Evolutionary conservation across 1,140 invertebrate genomes (phyloP).

Genomic region (Drosophila nebulosa): DNA sequence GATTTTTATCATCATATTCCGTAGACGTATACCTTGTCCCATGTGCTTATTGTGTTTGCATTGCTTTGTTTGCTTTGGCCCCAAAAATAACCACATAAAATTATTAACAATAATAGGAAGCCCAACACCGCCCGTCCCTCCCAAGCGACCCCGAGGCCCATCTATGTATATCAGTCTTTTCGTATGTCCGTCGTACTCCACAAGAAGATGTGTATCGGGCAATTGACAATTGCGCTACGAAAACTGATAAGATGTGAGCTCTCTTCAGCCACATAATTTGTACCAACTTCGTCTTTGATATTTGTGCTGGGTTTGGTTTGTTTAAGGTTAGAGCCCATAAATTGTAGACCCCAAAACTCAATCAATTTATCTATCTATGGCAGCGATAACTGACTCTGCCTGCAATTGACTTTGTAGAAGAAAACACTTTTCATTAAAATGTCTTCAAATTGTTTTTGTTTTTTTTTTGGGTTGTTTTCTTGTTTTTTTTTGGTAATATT

Average conservation of each 20-base stretch:
- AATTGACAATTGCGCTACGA: slow-evolving; percentile 75
- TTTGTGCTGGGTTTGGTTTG: background rate
- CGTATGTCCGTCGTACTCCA: slow-evolving; percentile 16
- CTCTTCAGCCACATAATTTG: slow-evolving; percentile 50
- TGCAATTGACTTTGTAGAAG: slow-evolving; percentile 29
- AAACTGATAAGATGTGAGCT: slow-evolving; percentile 45
- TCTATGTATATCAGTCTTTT: background rate
- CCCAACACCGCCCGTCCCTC: background rate
- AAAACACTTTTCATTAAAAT: slow-evolving; percentile 76
- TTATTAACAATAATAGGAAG: slow-evolving; percentile 34
- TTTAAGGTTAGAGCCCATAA: slow-evolving; percentile 2
- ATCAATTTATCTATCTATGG: slow-evolving; percentile 69
- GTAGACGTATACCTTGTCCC: slow-evolving; percentile 18
- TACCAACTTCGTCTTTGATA: slow-evolving; percentile 21
- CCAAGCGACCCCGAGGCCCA: background rate
- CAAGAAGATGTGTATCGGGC: slow-evolving; percentile 59
- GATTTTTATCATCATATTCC: slow-evolving; percentile 33
- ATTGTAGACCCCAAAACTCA: slow-evolving; percentile 45
- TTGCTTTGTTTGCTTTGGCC: slow-evolving; percentile 42
- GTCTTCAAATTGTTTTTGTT: slow-evolving; percentile 30
- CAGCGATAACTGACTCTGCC: slow-evolving; percentile 41
- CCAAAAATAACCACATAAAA: slow-evolving; percentile 9
- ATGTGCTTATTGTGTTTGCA: slow-evolving; percentile 33
- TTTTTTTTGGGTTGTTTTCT: background rate
- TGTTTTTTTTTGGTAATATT: slow-evolving; percentile 35